Evolutionary conservation across 2,113 vertebrate species (phyloP).

Genomic region (Symphodus melops): DNA sequence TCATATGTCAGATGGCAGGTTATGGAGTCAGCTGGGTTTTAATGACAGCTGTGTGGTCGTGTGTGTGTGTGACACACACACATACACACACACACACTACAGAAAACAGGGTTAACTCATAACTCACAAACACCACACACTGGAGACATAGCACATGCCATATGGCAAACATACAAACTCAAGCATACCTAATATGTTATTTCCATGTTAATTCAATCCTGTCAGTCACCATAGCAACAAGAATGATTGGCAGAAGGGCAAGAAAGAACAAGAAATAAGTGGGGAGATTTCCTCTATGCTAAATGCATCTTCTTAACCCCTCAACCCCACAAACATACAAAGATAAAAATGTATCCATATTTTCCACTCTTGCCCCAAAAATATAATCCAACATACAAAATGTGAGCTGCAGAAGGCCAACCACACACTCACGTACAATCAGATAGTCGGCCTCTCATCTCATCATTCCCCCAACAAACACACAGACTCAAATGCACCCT

Average conservation of each 20-base stretch:
- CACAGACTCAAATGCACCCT: conserved; percentile 41
- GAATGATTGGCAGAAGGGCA: conserved; percentile 89
- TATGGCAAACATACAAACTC: conserved; percentile 78
- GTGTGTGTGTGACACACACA: conserved; percentile 21
- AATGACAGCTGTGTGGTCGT: conserved; percentile 64
- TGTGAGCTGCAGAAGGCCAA: conserved; percentile 49
- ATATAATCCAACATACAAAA: conserved; percentile 58
- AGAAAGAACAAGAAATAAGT: conserved; percentile 26
- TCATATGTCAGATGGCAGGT: conserved; percentile 61
- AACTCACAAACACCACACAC: conserved; percentile 54
- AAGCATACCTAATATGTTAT: conserved; percentile 82
- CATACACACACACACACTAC: conserved; percentile 9
- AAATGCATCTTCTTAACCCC: conserved; percentile 56
- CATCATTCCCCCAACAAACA: conserved; percentile 49
- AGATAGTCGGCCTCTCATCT: conserved; percentile 70
- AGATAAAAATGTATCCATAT: conserved; percentile 61
- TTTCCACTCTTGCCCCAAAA: conserved; percentile 34
- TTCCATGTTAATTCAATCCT: conserved; percentile 88
- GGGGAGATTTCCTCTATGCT: conserved; percentile 30
- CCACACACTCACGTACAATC: conserved; percentile 61
- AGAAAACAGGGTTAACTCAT: conserved; percentile 30
- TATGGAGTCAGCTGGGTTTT: conserved; percentile 53
- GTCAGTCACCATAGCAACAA: conserved; percentile 79
- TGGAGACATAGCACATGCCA: conserved; percentile 61
- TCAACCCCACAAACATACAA: conserved; percentile 22